A percentile compares a stretch with the other conserved stretches of the same genome.
These are phyloP conservation scores for Orientallactaga sibirica DNA, from an alignment of 2,797 vertebrate species.

Conservation along the genomic window DNA sequence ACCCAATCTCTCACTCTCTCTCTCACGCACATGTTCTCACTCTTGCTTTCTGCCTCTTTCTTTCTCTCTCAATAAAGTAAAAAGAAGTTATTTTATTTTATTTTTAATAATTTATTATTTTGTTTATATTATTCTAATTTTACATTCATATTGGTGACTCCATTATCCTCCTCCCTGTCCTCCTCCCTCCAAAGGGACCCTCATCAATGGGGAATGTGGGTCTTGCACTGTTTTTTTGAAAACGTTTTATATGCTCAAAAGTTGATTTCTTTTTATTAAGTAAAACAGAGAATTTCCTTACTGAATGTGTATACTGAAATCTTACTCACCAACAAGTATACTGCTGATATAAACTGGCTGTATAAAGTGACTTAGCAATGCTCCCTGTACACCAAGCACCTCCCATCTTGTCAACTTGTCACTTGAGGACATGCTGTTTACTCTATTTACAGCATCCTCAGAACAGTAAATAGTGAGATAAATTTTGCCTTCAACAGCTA, in stretches of 20 bases:
- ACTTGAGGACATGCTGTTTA: constrained; percentile 94
- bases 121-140: no score
- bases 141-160: no score
- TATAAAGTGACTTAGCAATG: constrained; percentile 96
- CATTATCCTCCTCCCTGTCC: no score
- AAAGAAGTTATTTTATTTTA: no score
- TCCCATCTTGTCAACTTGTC: constrained; percentile 98
- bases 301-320: not conserved
- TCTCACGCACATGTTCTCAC: no score
- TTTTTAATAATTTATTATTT: no score
- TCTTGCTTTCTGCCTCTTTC: no score
- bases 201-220: not conserved
- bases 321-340: constrained; percentile 93
- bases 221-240: not conserved
- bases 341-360: constrained; percentile 94
- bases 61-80: no score
- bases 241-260: not conserved
- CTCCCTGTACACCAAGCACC: constrained; percentile 96
- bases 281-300: not conserved
- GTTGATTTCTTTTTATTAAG: not conserved
- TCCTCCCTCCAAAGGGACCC: no score
- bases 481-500: constrained; percentile 94
- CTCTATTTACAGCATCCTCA: constrained; percentile 85
- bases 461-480: constrained; percentile 92
- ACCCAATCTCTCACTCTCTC: no score